Base-by-base conservation (phyloP, 2,888 invertebrate genomes). In the Operophtera brumata region DNA sequence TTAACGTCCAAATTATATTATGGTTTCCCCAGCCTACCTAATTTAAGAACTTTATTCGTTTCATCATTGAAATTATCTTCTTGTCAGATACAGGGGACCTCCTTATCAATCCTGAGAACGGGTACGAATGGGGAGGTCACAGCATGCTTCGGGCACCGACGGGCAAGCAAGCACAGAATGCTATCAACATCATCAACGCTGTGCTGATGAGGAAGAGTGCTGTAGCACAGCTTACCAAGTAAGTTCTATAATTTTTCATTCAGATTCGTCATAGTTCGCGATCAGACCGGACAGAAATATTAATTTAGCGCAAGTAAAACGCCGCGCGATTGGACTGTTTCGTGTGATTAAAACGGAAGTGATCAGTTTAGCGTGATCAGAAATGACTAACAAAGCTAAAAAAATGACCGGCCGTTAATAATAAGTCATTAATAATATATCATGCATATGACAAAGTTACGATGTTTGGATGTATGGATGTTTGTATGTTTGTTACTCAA, bases 171-270 rank as follows among this genome's bases (percentile, higher is more conserved):
- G 73, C 88, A 25, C 89, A 90, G 64, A 94, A 94, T 67, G 93
- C 94, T 36, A 93, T 94, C 77, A 94, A 93, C 76, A 93, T 94
- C 54, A 91, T 94, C 71, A 94, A 94, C 71, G 93, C 92, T 61
- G 94, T 93, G 14, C 80, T 93, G n/a, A 89, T 93, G 82, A 82
- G 92, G 65, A 92, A 92, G 73, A 92, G 92, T 58, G 91, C 92
- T 9, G 81, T 92, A 3, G 92, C 92, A 0, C 92, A 92, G 62
- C 84, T 93, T 5, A 92, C 93, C 34, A 92, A 92, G 93, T 92
- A 82, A 72, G 79, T 70, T 2, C 26, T 14, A 34, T 10, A 6
- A 37, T 8, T 37, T 37, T 14, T 35, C n/a, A 35, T 11, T 35
- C 35, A 35, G 12, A 35, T 3, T n/a, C 6, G 0, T 35, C 20